These are phyloP conservation scores for Hormaphis cornu DNA, from an alignment of 1,140 invertebrate species.

Conservation along the genomic window DNA sequence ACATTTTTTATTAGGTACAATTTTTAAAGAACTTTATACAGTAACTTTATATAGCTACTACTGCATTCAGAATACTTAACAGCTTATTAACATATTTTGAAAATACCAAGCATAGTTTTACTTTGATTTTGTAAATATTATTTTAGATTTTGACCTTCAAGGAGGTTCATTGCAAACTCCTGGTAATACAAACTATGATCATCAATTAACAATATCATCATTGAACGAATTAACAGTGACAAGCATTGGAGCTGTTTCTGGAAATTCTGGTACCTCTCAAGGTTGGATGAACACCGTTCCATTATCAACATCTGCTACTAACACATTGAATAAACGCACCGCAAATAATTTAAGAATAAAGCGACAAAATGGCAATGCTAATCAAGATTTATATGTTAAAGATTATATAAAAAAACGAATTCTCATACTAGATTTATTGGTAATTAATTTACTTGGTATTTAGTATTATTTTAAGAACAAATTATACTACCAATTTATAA, in stretches of 20 bases:
- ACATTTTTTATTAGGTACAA: too few species aligned
- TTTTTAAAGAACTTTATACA: too few species aligned
- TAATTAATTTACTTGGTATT: too few species aligned
- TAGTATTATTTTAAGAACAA: too few species aligned
- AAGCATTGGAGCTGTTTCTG: constrained; percentile 27
- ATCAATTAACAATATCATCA: constrained; percentile 34
- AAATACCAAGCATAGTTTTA: too few species aligned
- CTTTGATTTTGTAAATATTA: too few species aligned
- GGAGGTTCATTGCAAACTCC: constrained; percentile 5
- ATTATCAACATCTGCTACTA: constrained; percentile 54
- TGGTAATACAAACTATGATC: constrained; percentile 21
- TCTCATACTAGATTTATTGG: constrained; percentile 81
- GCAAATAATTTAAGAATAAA: constrained; percentile 46
- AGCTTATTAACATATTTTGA: too few species aligned
- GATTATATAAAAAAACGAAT: constrained; percentile 92
- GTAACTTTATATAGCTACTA: too few species aligned
- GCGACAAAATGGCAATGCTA: constrained; percentile 55
- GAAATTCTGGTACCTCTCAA: constrained; percentile 37
- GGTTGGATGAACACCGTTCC: constrained; percentile 88
- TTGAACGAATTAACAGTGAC: constrained; percentile 21
- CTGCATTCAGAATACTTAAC: too few species aligned
- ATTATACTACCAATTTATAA: too few species aligned
- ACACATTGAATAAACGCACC: constrained; percentile 59
- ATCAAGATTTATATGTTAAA: constrained; percentile 73
- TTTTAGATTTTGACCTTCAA: constrained; percentile 26